Evolutionary conservation across 1,140 invertebrate species (phyloP), one percentile per base, ranked within the genome.

Genomic region (Drosophila erecta): DNA sequence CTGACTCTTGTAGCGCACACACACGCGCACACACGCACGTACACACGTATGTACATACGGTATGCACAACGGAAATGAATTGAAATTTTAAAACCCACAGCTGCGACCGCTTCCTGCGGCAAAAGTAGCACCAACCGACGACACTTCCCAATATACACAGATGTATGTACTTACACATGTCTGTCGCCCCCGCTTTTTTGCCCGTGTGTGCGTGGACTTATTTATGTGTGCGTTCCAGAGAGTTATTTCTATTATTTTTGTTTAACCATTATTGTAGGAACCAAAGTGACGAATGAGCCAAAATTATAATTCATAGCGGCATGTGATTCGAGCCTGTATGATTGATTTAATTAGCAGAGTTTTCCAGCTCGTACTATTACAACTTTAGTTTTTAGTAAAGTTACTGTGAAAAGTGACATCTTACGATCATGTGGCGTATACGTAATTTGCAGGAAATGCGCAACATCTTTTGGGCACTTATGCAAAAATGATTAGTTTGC

Each of bases 51-150:
- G 30, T 22, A 58, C 38, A 61, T 50, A 75, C 66, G 66, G 80
- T 72, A 76, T 84, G 80, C 76, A 84, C 80, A 84, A 87, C 83
- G 83, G 84, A 87, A 89, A 87, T 87, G 83, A 87, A 87, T 87
- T 87, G 83, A 87, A 87, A 87, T 87, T 87, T 87, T 87, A 87
- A 87, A 87, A 84, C 83, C 83, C 84, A 87, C 83, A 87, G 83
- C 83, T 87, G 83, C 83, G 83, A 89, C 83, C 83, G 83, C 83
- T 87, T 87, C 84, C 83, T 87, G 83, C 83, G 83, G 83, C 83
- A 87, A 87, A 83, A 87, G 84, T 70, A 89, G 76, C 84, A 76
- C 58, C 71, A 70, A 70, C 64, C 67, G 67, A 70, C 76, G 71
- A 85, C 80, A 72, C 74, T 76, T 76, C 72, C 67, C 67, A 57